phyloP scores from a whole-genome alignment of 2,797 vertebrate species.

The Gymnothorax reevesii region DNA sequence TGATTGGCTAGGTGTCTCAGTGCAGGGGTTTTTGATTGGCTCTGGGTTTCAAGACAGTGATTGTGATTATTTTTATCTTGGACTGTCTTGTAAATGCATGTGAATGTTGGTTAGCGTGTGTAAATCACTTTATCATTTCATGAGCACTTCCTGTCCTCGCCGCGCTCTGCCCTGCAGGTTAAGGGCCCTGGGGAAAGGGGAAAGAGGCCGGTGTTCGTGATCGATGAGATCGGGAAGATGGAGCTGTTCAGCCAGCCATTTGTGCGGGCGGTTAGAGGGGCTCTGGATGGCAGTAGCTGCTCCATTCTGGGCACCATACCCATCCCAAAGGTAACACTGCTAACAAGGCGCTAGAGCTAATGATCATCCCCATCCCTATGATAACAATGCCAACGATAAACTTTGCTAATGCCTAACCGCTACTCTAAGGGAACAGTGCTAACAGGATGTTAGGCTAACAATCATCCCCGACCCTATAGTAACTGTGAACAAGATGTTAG shows the following conservation, averaged over 20 bases:
- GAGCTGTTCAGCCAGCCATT: constrained; percentile 94
- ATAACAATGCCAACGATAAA: no score
- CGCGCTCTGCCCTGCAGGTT: constrained; percentile 59
- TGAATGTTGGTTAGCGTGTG: not conserved
- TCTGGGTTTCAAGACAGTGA: not conserved
- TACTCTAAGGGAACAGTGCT: not conserved
- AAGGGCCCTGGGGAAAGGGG: constrained; percentile 41
- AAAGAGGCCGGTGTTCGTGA: constrained; percentile 76
- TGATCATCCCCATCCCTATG: no score
- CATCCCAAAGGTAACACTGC: constrained; percentile 62
- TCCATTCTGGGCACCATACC: constrained; percentile 90
- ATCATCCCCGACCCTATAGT: constrained; percentile 76
- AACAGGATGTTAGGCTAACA: not conserved
- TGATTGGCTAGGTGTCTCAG: not conserved
- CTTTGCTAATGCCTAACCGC: constrained; percentile 53
- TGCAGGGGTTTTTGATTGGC: no score
- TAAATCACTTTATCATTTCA: not conserved
- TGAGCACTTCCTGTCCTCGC: not conserved
- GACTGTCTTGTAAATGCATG: not conserved
- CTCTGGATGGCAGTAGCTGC: constrained; percentile 65
- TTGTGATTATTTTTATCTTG: not conserved
- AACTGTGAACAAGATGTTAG: not conserved
- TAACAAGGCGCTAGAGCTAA: not conserved
- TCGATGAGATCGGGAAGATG: constrained; percentile 98
- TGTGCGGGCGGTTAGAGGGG: constrained; percentile 79